phyloP scores from a whole-genome alignment of 2,113 vertebrate species.

The Thryonomys swinderianus region DNA sequence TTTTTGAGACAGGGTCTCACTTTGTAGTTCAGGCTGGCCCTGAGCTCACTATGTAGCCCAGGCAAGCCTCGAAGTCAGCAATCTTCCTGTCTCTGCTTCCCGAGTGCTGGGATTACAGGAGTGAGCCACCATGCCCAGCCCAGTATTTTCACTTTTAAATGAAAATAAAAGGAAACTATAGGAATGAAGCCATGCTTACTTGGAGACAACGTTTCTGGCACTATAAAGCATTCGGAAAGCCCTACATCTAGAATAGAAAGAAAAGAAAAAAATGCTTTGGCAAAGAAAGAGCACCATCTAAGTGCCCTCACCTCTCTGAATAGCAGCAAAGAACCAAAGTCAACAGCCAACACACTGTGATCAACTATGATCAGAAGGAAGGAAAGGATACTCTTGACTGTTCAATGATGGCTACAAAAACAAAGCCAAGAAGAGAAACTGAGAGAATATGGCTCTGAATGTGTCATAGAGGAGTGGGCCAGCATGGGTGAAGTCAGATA shows the following conservation, averaged over 20 bases:
- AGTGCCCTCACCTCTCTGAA: neutral
- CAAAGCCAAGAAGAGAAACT: constrained; percentile 40
- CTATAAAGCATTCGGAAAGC: constrained; percentile 52
- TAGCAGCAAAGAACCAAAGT: constrained; percentile 45
- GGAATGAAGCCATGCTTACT: neutral
- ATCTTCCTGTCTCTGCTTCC: too few species aligned
- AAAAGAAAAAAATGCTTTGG: constrained; percentile 1
- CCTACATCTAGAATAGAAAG: constrained; percentile 26
- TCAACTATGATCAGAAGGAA: constrained; percentile 14
- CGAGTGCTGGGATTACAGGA: too few species aligned
- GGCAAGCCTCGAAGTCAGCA: too few species aligned
- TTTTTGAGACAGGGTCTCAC: too few species aligned
- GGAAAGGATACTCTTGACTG: neutral
- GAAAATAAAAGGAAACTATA: constrained; percentile 22
- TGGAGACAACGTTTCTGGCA: constrained; percentile 13
- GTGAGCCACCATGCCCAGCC: too few species aligned
- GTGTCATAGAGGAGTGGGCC: neutral
- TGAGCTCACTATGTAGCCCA: too few species aligned
- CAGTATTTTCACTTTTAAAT: constrained; percentile 56
- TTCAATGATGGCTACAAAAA: neutral
- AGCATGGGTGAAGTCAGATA: neutral
- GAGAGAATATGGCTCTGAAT: constrained; percentile 3
- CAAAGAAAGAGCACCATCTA: constrained; percentile 31
- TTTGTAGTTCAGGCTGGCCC: too few species aligned
- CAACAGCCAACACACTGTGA: constrained; percentile 37